Evolutionary conservation across 2,888 invertebrate species (phyloP), one percentile per base, ranked within the genome.

Genomic region (Tipula lateralis): DNA sequence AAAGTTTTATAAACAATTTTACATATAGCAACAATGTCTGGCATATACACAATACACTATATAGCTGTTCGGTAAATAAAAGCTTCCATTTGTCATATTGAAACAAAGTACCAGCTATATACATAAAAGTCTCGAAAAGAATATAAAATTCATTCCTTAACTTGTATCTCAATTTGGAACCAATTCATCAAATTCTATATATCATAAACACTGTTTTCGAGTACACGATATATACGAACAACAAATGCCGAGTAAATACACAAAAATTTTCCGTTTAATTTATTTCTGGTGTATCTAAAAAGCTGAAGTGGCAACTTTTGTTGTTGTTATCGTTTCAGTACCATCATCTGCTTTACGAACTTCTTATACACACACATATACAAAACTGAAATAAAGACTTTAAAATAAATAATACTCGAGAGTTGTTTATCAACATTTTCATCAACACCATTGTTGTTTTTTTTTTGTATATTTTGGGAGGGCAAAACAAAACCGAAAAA

Each of bases 351-450:
- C 9, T 66, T n/a, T 3, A 50, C 1, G 9, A 50, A 50, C 12
- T 50, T 19, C 66, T 66, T 66, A 13, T 3, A 4, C 13, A 32
- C 3, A 32, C 7, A 32, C 7, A 32, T 1, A 16, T n/a, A 44
- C 4, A 66, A 66, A 66, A 66, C 19, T 24, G 24, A 66, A 24
- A 66, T 24, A 66, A 66, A 66, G 24, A 66, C 66, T 66, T 66
- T 66, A 66, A 66, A 66, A 24, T 66, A 66, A 66, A 66, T 66
- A 66, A 66, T 66, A 24, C 66, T 24, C 66, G 66, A 66, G 66
- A 66, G 66, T 66, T 66, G 24, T 66, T 66, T 66, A 66, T 66
- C 66, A 66, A 66, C 66, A 66, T 66, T 66, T 66, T 24, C 66
- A 66, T 66, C 66, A 66, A 66, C 66, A 66, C 66, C 24, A 12